phyloP scores from a whole-genome alignment of 1,140 invertebrate genomes.

The Reticulitermes speratus region DNA sequence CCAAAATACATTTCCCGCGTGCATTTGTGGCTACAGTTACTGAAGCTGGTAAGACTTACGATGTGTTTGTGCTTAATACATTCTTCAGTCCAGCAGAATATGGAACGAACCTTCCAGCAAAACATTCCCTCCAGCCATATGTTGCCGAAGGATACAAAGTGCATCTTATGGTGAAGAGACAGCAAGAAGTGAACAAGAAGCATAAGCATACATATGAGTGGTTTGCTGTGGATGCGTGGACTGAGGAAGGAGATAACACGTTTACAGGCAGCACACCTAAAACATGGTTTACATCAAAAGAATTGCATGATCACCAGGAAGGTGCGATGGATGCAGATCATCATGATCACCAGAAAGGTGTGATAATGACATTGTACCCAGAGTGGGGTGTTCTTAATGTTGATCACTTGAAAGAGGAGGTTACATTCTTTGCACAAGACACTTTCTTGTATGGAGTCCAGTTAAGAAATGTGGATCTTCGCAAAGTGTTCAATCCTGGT shows the following conservation, averaged over 20 bases:
- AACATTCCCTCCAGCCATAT: background rate
- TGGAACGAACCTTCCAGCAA: background rate
- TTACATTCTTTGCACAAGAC: background rate
- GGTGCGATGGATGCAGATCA: too few species aligned
- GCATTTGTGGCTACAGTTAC: background rate
- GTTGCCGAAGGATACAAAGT: background rate
- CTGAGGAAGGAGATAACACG: background rate
- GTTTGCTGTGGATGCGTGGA: slow-evolving; percentile 5
- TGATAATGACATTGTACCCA: background rate
- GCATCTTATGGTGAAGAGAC: background rate
- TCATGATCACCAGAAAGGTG: background rate
- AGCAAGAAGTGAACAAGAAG: background rate
- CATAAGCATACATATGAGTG: background rate
- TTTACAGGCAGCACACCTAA: background rate
- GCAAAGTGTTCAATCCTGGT: background rate
- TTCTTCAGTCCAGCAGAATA: background rate
- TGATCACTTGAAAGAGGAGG: background rate
- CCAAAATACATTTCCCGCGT: background rate
- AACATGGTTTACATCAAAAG: background rate
- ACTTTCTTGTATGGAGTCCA: background rate
- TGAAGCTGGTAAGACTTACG: background rate
- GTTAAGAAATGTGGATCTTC: background rate
- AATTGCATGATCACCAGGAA: background rate
- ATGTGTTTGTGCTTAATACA: background rate
- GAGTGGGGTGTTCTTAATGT: background rate